phyloP scores from a whole-genome alignment of 2,888 invertebrate genomes.

The Chrysina gloriosa region DNA sequence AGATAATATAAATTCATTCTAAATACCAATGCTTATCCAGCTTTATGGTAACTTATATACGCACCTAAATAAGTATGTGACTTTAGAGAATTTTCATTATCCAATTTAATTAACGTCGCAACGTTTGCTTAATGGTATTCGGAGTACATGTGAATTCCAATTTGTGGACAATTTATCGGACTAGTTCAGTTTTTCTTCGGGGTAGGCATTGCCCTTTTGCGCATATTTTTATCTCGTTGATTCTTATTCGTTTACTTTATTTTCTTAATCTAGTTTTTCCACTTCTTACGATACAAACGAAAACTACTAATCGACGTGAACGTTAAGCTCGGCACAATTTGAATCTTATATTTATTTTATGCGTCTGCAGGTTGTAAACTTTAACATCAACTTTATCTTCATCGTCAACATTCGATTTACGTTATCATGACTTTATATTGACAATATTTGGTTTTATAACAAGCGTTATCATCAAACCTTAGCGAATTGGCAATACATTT shows the following conservation, averaged over 20 bases:
- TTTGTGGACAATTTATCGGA: conserved; percentile 12
- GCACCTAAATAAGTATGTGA: conserved; percentile 46
- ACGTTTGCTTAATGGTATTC: conserved; percentile 11
- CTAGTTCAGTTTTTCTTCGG: conserved; percentile 21
- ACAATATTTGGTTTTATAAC: conserved; percentile 24
- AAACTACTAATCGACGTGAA: conserved; percentile 19
- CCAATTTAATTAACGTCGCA: conserved; percentile 44
- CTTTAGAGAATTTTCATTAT: conserved; percentile 49
- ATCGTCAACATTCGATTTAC: background rate
- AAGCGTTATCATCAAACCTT: background rate
- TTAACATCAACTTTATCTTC: too few relatives aligned
- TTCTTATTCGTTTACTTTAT: background rate
- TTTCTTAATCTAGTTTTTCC: background rate
- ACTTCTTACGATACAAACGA: background rate
- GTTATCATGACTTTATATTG: conserved; percentile 2
- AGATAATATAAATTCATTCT: conserved; percentile 46
- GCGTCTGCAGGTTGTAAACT: conserved; percentile 22
- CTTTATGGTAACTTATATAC: conserved; percentile 43
- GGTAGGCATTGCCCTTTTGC: conserved; percentile 8
- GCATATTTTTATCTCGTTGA: background rate
- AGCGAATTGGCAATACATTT: conserved; percentile 1
- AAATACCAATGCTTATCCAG: conserved; percentile 46
- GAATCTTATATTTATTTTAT: conserved; percentile 18
- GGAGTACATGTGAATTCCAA: conserved; percentile 3
- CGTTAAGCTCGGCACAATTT: conserved; percentile 8